Percentiles rank a stretch among this genome's conserved stretches.
Evolutionary conservation across 2,888 invertebrate genomes (phyloP).

Genomic region (Steinernema carpocapsae): DNA sequence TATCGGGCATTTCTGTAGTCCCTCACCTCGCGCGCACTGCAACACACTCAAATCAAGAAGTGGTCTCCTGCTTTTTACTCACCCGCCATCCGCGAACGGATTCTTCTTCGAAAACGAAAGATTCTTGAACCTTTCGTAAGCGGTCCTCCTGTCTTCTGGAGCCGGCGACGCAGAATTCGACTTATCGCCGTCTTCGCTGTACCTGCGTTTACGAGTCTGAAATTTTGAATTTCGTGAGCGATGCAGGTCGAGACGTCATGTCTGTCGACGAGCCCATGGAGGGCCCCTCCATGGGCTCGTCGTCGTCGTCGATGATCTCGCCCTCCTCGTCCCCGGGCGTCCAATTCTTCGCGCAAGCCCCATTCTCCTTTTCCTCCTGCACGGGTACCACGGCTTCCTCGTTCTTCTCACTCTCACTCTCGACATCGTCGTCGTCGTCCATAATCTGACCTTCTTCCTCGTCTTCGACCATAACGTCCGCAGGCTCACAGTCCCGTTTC

Average conservation of each 20-base stretch:
- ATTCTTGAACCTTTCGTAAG: conserved; percentile 11
- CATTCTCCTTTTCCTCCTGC: conserved; percentile 2
- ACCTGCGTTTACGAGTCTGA: conserved; percentile 11
- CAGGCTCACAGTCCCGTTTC: neutral
- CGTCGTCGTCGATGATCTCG: conserved; percentile 13
- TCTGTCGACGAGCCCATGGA: neutral
- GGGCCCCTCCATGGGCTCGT: conserved; percentile 11
- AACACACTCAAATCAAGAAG: no score
- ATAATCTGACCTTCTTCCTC: conserved; percentile 30
- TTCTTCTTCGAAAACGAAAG: conserved; percentile 23
- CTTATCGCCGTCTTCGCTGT: neutral
- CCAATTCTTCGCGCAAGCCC: neutral
- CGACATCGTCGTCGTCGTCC: conserved; percentile 12
- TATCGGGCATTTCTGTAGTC: neutral
- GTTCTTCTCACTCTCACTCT: neutral
- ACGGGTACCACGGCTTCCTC: neutral
- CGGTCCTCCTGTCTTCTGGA: conserved; percentile 8
- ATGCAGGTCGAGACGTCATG: neutral
- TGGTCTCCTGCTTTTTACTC: neutral
- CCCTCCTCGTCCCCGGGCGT: conserved; percentile 16
- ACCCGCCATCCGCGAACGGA: conserved; percentile 23
- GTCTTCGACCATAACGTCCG: conserved; percentile 8
- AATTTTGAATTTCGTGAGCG: neutral
- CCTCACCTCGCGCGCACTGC: no score
- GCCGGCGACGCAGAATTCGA: conserved; percentile 8